Evolutionary conservation across 2,797 vertebrate genomes (phyloP).

Genomic region (Emys orbicularis): DNA sequence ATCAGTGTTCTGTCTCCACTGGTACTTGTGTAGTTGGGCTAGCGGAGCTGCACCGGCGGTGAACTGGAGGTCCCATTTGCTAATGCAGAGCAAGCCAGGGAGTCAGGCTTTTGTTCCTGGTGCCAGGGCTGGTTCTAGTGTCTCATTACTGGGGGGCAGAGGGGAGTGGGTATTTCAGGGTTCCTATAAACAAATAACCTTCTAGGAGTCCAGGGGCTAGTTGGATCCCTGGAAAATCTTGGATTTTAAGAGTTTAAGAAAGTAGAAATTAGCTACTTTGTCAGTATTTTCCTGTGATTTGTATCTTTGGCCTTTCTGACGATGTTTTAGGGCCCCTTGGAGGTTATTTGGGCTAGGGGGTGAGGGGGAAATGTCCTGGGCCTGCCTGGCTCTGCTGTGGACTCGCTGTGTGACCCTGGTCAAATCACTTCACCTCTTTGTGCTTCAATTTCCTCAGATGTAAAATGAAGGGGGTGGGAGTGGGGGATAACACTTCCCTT

Average conservation of each 20-base stretch:
- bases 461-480: neutral
- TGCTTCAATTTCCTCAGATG: neutral
- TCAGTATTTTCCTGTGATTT: neutral
- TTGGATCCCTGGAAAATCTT: neutral
- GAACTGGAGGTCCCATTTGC: neutral
- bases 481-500: neutral
- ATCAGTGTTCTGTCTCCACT: neutral
- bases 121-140: too few species aligned
- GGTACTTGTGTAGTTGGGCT: neutral
- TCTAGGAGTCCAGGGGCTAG: neutral
- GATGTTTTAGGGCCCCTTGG: neutral
- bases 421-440: neutral
- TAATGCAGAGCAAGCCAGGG: rapidly evolving
- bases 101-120: neutral
- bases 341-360: neutral
- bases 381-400: too few species aligned
- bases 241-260: neutral
- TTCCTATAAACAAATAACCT: neutral
- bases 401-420: neutral
- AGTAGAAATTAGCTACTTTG: neutral
- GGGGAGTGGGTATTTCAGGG: neutral
- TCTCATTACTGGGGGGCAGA: neutral
- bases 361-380: neutral
- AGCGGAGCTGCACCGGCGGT: neutral
- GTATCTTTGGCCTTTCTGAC: neutral